Evolutionary conservation across 2,888 invertebrate genomes (phyloP).

Genomic region (Pediacus dermestoides): DNA sequence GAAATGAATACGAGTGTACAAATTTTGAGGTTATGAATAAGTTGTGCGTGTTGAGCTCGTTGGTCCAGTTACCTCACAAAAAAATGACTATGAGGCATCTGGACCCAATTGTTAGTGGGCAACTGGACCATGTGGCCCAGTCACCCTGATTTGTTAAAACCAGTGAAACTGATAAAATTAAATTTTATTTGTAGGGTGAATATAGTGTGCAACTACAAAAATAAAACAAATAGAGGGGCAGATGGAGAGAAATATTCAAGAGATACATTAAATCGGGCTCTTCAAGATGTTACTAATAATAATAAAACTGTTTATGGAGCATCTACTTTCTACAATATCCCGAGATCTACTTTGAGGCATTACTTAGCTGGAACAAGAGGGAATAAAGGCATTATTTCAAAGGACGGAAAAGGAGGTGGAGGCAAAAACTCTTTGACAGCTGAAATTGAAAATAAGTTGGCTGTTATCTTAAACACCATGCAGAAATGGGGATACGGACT

Average conservation of each 20-base stretch:
- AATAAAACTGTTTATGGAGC: conserved; percentile 18
- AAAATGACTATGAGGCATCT: too few species aligned
- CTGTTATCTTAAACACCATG: conserved; percentile 11
- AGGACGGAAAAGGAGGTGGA: conserved; percentile 17
- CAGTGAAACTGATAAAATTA: too few species aligned
- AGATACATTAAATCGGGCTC: conserved; percentile 8
- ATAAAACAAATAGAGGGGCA: conserved; percentile 5
- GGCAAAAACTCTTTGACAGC: conserved; percentile 12
- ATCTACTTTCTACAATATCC: conserved; percentile 16
- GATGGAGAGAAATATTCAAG: conserved; percentile 2
- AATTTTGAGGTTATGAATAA: too few species aligned
- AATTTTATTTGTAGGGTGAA: too few species aligned
- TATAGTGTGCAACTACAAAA: conserved; percentile 7
- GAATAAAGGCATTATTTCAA: conserved; percentile 14
- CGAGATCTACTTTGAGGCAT: conserved; percentile 19
- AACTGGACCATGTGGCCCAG: too few species aligned
- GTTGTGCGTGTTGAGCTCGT: too few species aligned
- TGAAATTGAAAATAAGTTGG: conserved; percentile 15
- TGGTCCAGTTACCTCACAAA: too few species aligned
- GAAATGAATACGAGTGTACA: too few species aligned
- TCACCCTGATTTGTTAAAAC: too few species aligned
- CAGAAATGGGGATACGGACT: conserved; percentile 14
- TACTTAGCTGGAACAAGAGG: conserved; percentile 15
- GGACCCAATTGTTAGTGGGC: too few species aligned
- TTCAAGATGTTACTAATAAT: conserved; percentile 16